Evolutionary conservation across 2,888 invertebrate genomes (phyloP).

Genomic region (Entomobrya proxima): DNA sequence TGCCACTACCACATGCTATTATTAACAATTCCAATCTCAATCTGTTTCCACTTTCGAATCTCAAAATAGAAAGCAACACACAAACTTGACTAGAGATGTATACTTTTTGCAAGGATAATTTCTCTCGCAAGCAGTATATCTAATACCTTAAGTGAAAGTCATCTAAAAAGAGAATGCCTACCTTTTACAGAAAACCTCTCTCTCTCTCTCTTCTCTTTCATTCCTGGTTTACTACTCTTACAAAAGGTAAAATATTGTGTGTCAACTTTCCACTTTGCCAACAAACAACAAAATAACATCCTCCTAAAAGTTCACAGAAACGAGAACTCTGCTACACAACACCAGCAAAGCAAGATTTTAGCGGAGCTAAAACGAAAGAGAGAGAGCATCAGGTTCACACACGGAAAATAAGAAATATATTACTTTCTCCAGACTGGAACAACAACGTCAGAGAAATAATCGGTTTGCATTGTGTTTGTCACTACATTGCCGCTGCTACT

Average conservation of each 20-base stretch:
- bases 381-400: slow-evolving; percentile 40
- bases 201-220: neutral
- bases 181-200: too few species aligned
- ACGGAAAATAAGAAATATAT: slow-evolving; percentile 30
- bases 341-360: neutral
- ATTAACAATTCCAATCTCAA: slow-evolving; percentile 26
- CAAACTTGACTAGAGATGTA: too few species aligned
- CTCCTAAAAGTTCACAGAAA: neutral
- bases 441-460: slow-evolving; percentile 36
- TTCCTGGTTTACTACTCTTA: neutral
- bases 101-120: slow-evolving; percentile 9
- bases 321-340: neutral
- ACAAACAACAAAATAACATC: slow-evolving; percentile 20
- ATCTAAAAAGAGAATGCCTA: too few species aligned
- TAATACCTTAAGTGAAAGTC: neutral
- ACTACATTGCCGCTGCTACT: neutral
- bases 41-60: slow-evolving; percentile 4
- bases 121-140: slow-evolving; percentile 1
- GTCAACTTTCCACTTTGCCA: slow-evolving; percentile 47
- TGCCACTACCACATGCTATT: too few species aligned
- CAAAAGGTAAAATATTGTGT: slow-evolving; percentile 51
- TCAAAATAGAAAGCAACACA: slow-evolving; percentile 5
- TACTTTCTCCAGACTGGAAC: slow-evolving; percentile 37
- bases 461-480: slow-evolving; percentile 40
- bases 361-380: neutral